Conservation (phyloP, 2,888 invertebrate genomes). For the Cataglyphis albicans region DNA sequence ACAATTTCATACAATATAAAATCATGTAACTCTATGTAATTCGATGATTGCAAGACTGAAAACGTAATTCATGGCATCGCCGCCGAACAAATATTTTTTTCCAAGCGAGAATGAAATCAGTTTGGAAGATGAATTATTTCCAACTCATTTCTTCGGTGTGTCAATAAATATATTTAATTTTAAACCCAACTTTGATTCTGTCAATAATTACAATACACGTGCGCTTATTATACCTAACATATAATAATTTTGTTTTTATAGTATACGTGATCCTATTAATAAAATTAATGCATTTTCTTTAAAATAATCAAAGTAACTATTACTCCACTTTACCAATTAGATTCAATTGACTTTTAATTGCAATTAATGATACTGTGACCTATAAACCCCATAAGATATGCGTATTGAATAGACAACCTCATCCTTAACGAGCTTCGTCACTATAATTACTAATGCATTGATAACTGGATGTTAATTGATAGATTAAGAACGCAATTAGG, state of each 20-base stretch:
- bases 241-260: conserved; percentile 4
- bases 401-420: conserved; percentile 24
- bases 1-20: conserved; percentile 1
- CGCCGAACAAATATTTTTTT: conserved; percentile 77
- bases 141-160: conserved; percentile 37
- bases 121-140: conserved; percentile 64
- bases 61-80: conserved; percentile 81
- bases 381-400: conserved; percentile 41
- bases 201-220: background rate
- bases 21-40: conserved; percentile 41
- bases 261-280: background rate
- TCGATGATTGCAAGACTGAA: conserved; percentile 70
- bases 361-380: conserved; percentile 49
- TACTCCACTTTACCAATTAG: conserved; percentile 45
- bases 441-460: conserved; percentile 7
- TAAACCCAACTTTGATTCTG: background rate
- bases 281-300: background rate
- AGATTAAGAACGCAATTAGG: background rate
- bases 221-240: background rate
- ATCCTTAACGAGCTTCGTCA: conserved; percentile 34
- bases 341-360: conserved; percentile 54
- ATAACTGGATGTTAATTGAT: conserved; percentile 38
- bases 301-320: conserved; percentile 19
- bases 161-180: conserved; percentile 3
- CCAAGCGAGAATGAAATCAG: conserved; percentile 77